These are phyloP conservation scores for Pygocentrus nattereri DNA, from an alignment of 2,797 vertebrate genomes.

Conservation along the genomic window DNA sequence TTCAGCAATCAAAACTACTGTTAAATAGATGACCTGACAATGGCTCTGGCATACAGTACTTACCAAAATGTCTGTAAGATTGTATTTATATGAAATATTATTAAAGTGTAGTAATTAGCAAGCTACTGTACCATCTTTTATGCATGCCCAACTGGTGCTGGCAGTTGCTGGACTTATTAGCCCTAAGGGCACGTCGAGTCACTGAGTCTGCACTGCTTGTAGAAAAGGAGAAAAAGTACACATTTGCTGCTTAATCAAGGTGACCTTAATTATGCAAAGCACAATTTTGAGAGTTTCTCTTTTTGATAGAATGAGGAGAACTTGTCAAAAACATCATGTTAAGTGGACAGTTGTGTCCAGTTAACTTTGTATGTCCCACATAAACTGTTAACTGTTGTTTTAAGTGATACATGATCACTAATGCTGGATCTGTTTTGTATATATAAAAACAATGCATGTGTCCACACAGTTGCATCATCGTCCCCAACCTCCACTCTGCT, in stretches of 20 bases:
- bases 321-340: background rate
- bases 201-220: slow-evolving; percentile 64
- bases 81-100: slow-evolving; percentile 20
- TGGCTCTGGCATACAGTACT: slow-evolving; percentile 24
- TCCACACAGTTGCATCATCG: slow-evolving; percentile 15
- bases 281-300: background rate
- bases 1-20: slow-evolving; percentile 45
- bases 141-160: slow-evolving; percentile 61
- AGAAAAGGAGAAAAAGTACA: slow-evolving; percentile 56
- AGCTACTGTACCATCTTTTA: background rate
- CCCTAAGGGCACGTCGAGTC: slow-evolving; percentile 69
- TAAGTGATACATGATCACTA: background rate
- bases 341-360: background rate
- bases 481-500: background rate
- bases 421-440: background rate
- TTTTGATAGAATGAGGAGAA: background rate
- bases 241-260: slow-evolving; percentile 71
- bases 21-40: slow-evolving; percentile 40
- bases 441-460: slow-evolving; percentile 10
- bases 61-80: slow-evolving; percentile 9
- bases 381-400: background rate
- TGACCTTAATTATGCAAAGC: slow-evolving; percentile 58
- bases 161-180: slow-evolving; percentile 68
- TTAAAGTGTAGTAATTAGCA: slow-evolving; percentile 1
- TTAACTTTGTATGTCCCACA: too few relatives aligned